These are phyloP conservation scores for Etheostoma cragini DNA, from an alignment of 2,113 vertebrate species.

Conservation along the genomic window DNA sequence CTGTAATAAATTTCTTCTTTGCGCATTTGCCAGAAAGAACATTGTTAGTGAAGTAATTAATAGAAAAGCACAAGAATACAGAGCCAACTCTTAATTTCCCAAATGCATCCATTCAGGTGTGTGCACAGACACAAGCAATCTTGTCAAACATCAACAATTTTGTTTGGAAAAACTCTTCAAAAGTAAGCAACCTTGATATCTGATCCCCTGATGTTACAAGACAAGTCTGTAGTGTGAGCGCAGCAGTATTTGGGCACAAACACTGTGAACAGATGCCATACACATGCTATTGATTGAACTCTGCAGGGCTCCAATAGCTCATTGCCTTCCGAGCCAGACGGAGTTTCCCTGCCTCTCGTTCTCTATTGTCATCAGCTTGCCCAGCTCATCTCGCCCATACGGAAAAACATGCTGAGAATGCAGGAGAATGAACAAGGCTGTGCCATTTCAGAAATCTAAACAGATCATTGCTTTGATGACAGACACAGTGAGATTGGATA, in stretches of 20 bases:
- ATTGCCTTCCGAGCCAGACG: slow-evolving; percentile 47
- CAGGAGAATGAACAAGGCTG: slow-evolving; percentile 23
- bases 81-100: not conserved
- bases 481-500: slow-evolving; percentile 5
- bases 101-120: not conserved
- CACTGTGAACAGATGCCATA: slow-evolving; percentile 55
- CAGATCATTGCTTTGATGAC: slow-evolving; percentile 31
- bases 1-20: not conserved
- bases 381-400: slow-evolving; percentile 26
- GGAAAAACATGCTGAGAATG: slow-evolving; percentile 39
- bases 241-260: slow-evolving; percentile 40
- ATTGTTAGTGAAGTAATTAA: not conserved
- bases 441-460: slow-evolving; percentile 19
- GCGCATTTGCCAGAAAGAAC: not conserved
- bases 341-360: slow-evolving; percentile 40
- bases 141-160: not conserved
- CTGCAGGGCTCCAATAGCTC: slow-evolving; percentile 56
- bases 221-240: slow-evolving; percentile 1
- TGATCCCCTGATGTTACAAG: slow-evolving; percentile 11
- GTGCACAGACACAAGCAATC: not conserved
- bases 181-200: slow-evolving; percentile 4
- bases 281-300: slow-evolving; percentile 68
- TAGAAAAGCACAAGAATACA: not conserved
- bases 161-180: slow-evolving; percentile 16
- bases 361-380: slow-evolving; percentile 31